Conservation (phyloP, 2,797 vertebrate species). For the Sylvilagus floridanus region DNA sequence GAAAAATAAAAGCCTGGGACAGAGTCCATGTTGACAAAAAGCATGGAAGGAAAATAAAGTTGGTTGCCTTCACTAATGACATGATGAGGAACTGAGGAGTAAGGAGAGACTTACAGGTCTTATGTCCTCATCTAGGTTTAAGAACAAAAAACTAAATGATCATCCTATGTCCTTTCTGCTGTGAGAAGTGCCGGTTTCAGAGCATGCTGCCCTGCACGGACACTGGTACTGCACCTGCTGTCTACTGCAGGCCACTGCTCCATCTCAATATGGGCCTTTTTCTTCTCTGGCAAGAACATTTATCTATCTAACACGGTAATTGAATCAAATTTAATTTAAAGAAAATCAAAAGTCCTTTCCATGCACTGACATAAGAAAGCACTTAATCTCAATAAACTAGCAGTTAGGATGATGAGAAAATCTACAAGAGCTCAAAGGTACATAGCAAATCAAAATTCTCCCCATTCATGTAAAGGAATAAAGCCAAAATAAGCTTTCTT, state of each 20-base stretch:
- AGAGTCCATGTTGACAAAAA: neutral
- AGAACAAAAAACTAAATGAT: neutral
- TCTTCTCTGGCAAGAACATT: constrained; percentile 82
- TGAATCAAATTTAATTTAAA: constrained; percentile 89
- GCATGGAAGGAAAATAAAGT: neutral
- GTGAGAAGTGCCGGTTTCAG: constrained; percentile 12
- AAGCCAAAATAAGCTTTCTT: constrained; percentile 85
- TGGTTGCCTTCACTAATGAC: neutral
- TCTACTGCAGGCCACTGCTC: constrained; percentile 58
- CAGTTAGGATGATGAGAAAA: constrained; percentile 85
- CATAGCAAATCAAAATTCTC: constrained; percentile 86
- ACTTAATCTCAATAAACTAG: constrained; percentile 89
- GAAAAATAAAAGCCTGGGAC: neutral
- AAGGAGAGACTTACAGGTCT: neutral
- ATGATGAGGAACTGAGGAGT: neutral
- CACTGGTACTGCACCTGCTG: constrained; percentile 63
- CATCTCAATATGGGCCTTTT: constrained; percentile 60
- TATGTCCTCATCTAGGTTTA: neutral
- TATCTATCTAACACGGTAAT: constrained; percentile 86
- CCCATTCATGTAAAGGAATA: constrained; percentile 83
- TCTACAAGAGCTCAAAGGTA: constrained; percentile 85
- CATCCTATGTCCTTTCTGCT: neutral
- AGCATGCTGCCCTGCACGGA: constrained; percentile 47
- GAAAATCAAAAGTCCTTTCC: constrained; percentile 87
- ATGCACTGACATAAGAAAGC: constrained; percentile 87